Evolutionary conservation across 2,113 vertebrate genomes (phyloP), one percentile per base, ranked within the genome.

Genomic region (Urocynchramus pylzowi): DNA sequence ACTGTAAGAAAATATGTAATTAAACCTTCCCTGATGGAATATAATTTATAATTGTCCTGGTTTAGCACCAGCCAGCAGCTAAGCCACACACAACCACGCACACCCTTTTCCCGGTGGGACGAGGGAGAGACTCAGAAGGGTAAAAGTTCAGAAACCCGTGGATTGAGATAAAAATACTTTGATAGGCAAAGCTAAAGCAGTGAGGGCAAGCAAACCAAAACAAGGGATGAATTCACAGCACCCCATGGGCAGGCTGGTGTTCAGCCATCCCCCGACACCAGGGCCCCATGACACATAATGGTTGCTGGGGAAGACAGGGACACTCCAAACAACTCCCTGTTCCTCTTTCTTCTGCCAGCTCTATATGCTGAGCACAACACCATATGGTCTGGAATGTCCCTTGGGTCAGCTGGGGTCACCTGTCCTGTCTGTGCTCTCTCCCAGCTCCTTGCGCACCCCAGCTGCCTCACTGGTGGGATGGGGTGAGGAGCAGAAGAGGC

Each of bases 1-100:
- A 53, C 67, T 78, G 53, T 27, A 90, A 79, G 42, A 79, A 96
- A 95, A 87, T 65, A 78, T 7, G 22, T 81, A 79, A 91, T 93
- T 95, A 97, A 93, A 70, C 33, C 28, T 67, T 89, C 57, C 71
- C 45, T 47, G 11, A 37, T 69, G 23, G 20, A 92, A 94, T 88
- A 65, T 7, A 76, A 27, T 80, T 77, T 86, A 41, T 44, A 83
- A 54, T 76, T 90, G 79, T 90, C 87, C 70, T 41, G 21, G 30
- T 69, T 83, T 49, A 54, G n/a, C 79, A 54, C 35, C 47, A 90
- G 70, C n/a, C 41, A 69, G 47, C 54, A 89, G 49, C 63, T 22
- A 27, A 61, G 41, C 21, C 61, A 61, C 53, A 47, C 54, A 47
- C 28, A 59, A 5, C 33, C 33, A 11, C 1, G 1, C 11, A 11